These are phyloP conservation scores for Otolemur garnettii DNA, from an alignment of 2,113 vertebrate species.

Conservation along the genomic window DNA sequence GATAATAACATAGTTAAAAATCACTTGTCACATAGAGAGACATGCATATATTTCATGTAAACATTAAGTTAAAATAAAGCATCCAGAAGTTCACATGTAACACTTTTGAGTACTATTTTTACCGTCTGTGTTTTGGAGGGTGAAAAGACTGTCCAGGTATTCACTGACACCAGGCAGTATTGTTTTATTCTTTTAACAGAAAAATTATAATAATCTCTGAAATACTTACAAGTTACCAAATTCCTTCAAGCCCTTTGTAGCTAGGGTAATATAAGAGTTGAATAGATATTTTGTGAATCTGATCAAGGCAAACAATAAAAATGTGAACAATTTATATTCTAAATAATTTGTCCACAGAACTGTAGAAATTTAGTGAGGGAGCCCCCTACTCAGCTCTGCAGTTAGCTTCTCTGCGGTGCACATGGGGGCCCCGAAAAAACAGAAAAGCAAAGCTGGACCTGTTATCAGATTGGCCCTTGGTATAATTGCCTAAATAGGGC, in stretches of 20 bases:
- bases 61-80: not conserved
- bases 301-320: not conserved
- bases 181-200: not conserved
- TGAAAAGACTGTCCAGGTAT: accelerated
- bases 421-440: accelerated
- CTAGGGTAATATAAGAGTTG: not conserved
- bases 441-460: no score
- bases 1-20: not conserved
- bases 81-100: not conserved
- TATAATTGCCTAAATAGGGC: accelerated
- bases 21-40: not conserved
- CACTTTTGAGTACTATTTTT: not conserved
- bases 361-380: accelerated
- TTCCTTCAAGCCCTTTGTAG: not conserved
- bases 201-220: not conserved
- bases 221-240: not conserved
- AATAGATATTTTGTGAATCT: not conserved
- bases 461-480: accelerated
- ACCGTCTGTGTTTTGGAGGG: not conserved
- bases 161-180: not conserved
- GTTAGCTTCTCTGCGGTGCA: no score
- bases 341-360: not conserved
- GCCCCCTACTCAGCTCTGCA: accelerated
- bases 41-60: not conserved
- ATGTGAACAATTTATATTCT: not conserved